Percentiles rank a stretch among this genome's conserved stretches.
Evolutionary conservation across 2,797 vertebrate species (phyloP).

Genomic region (Sebastes glaucus): DNA sequence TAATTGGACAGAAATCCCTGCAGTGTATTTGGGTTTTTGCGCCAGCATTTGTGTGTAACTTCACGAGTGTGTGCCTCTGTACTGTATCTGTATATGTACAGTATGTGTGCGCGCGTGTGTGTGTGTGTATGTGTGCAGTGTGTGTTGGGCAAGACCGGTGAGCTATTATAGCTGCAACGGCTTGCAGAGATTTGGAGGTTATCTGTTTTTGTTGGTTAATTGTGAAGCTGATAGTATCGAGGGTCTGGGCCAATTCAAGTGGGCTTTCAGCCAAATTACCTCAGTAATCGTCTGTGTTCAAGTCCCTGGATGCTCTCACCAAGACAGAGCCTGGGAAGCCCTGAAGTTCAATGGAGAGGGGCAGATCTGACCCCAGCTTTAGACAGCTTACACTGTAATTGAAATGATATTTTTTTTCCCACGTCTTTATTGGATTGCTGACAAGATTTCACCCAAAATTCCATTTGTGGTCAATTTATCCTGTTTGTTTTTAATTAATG

Average conservation of each 20-base stretch:
- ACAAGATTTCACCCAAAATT: slow-evolving; percentile 79
- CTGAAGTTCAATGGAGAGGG: slow-evolving; percentile 72
- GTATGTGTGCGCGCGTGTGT: slow-evolving; percentile 19
- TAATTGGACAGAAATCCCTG: slow-evolving; percentile 88
- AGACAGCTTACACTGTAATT: slow-evolving; percentile 80
- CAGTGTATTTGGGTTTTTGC: slow-evolving; percentile 80
- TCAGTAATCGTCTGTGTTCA: slow-evolving; percentile 80
- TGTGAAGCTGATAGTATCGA: slow-evolving; percentile 86
- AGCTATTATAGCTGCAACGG: slow-evolving; percentile 74
- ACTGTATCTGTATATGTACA: slow-evolving; percentile 60
- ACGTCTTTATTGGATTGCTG: slow-evolving; percentile 71
- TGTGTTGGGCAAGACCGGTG: slow-evolving; percentile 57
- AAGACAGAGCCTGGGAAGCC: slow-evolving; percentile 74
- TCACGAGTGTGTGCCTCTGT: slow-evolving; percentile 31
- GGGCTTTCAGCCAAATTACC: slow-evolving; percentile 86
- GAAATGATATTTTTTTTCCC: slow-evolving; percentile 72
- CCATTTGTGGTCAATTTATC: slow-evolving; percentile 81
- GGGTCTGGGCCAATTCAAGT: slow-evolving; percentile 82
- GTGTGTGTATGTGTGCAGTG: slow-evolving; percentile 15
- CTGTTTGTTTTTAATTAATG: slow-evolving; percentile 86
- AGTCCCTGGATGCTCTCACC: slow-evolving; percentile 74
- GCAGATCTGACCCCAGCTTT: slow-evolving; percentile 76
- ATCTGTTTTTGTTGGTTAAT: slow-evolving; percentile 89
- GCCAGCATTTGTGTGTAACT: slow-evolving; percentile 64
- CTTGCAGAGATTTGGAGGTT: slow-evolving; percentile 84